Evolutionary conservation across 2,888 invertebrate genomes (phyloP).

Genomic region (Tachina lurida): DNA sequence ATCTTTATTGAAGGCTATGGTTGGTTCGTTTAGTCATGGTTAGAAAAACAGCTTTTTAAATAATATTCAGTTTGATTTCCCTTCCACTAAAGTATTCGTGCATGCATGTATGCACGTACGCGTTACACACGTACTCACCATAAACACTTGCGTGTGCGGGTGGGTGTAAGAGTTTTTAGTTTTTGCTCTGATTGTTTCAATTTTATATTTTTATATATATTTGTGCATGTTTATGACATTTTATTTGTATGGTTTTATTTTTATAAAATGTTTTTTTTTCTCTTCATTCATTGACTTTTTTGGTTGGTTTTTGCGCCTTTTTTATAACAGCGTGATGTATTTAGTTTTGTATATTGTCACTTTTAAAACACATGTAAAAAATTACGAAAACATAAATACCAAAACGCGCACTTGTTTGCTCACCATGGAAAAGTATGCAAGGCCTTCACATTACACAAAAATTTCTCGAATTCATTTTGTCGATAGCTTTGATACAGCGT

Average conservation of each 20-base stretch:
- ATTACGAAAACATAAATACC: not conserved
- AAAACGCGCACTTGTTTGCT: not conserved
- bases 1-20: no score
- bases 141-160: not conserved
- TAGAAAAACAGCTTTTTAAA: no score
- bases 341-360: slow-evolving; percentile 23
- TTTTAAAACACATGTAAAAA: slow-evolving; percentile 21
- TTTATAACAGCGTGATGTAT: slow-evolving; percentile 27
- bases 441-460: not conserved
- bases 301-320: not conserved
- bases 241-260: not conserved
- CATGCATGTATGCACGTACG: not conserved
- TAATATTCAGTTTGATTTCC: not conserved
- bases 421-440: not conserved
- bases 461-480: no score
- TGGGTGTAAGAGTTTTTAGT: slow-evolving; percentile 47
- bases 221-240: slow-evolving; percentile 29
- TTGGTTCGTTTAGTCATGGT: no score
- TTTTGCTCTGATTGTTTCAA: slow-evolving; percentile 53
- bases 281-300: slow-evolving; percentile 25
- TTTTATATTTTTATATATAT: slow-evolving; percentile 25
- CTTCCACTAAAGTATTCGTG: not conserved
- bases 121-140: not conserved
- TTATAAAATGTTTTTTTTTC: slow-evolving; percentile 6
- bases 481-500: no score